Base-by-base conservation (phyloP, 1,140 invertebrate species). In the Neodiprion virginianus region DNA sequence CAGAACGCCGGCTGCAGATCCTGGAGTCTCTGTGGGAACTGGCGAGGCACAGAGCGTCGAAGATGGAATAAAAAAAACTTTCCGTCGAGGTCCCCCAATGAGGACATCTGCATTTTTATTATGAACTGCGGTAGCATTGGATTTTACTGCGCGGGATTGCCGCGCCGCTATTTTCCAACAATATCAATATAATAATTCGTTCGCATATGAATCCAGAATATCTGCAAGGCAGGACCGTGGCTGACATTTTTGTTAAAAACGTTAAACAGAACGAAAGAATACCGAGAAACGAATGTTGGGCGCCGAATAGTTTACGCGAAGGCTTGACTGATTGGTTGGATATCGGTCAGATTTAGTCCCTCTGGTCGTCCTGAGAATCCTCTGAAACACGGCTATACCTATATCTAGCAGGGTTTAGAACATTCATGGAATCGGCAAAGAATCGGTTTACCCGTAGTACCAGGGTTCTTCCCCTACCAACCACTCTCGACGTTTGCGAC, bases 61-160 rank as follows among this genome's bases (percentile, higher is more conserved):
- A 21, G 10, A 23, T 23, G 67, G 4, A 4, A 17, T 14, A 65
- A 65, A 65, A 61, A 61, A 61, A 61, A 61, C 53, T 61, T 61
- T 61, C 53, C 8, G n/a, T 12, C 53, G 53, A 61, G 53, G 53
- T 40, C 53, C 53, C 73, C 50, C 68, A 12, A 47, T 53, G 23
- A 71, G 75, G 49, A 76, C 76, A 77, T 79, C 72, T 77, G 72
- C 68, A 77, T 77, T 74, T 78, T 80, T 75, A 69, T 80, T 75
- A 69, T 47, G 68, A 23, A 47, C 47, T 47, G 68, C 5, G 3
- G 10, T 0, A 69, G 11, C 61, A 14, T 66, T 47, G 12, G 3
- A 28, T 69, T n/a, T 47, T 69, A 69, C 68, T 47, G 11, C 1
- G 53, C 53, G 53, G 11, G 53, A 61, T 17, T 8, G 53, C n/a